Percentiles rank a stretch among this genome's conserved stretches.
Evolutionary conservation across 2,113 vertebrate species (phyloP).

Genomic region (Onychostoma macrolepis): DNA sequence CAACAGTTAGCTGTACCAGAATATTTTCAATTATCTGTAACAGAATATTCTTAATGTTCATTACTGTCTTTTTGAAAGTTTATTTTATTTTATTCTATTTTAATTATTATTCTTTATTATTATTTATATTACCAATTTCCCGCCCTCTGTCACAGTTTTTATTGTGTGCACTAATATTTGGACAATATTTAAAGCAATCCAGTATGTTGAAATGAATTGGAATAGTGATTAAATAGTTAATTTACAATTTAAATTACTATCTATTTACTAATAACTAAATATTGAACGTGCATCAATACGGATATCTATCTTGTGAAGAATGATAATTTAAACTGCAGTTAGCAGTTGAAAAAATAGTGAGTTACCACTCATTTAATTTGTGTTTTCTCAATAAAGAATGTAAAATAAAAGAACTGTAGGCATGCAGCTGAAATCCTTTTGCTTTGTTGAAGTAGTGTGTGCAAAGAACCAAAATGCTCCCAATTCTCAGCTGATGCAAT

Average conservation of each 20-base stretch:
- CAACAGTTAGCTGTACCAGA: background rate
- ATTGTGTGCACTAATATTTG: background rate
- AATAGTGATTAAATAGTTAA: background rate
- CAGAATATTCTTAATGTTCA: background rate
- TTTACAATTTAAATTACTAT: background rate
- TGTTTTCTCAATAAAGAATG: background rate
- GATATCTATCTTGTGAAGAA: background rate
- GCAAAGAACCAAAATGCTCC: background rate
- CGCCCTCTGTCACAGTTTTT: background rate
- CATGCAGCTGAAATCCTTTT: background rate
- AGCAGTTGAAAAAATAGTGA: background rate
- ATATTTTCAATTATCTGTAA: background rate
- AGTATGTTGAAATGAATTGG: background rate
- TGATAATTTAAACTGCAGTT: background rate
- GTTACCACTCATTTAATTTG: background rate
- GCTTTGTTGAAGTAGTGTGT: background rate
- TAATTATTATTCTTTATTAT: background rate
- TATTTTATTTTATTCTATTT: background rate
- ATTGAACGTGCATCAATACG: background rate
- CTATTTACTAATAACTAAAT: background rate
- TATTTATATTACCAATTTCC: background rate
- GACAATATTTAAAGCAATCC: background rate
- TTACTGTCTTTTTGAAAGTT: background rate
- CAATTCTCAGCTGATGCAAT: background rate
- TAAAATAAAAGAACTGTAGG: background rate